These are phyloP conservation scores for Andrena minutula DNA, from an alignment of 2,888 invertebrate species.

Conservation along the genomic window DNA sequence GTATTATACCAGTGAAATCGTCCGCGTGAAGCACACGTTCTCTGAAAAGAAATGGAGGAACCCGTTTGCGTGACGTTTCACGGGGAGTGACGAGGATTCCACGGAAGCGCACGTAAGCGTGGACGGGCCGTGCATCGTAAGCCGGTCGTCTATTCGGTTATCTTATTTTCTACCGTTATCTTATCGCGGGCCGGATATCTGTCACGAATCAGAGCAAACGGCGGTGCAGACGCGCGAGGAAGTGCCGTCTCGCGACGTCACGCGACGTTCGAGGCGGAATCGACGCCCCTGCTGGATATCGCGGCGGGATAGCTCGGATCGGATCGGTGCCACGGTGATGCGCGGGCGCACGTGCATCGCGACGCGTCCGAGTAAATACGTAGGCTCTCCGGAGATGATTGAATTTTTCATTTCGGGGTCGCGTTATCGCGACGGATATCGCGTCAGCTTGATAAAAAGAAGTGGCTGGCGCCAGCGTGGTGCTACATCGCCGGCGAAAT, in stretches of 20 bases:
- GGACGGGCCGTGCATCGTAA: slow-evolving; percentile 39
- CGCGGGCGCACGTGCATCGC: neutral
- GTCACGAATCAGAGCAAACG: slow-evolving; percentile 55
- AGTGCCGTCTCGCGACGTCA: slow-evolving; percentile 16
- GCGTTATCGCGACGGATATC: slow-evolving; percentile 63
- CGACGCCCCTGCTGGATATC: neutral
- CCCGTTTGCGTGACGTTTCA: slow-evolving; percentile 43
- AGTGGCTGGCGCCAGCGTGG: slow-evolving; percentile 56
- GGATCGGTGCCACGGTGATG: neutral
- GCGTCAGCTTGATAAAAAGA: slow-evolving; percentile 63
- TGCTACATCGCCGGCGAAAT: slow-evolving; percentile 44
- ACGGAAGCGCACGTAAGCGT: slow-evolving; percentile 54
- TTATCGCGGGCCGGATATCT: slow-evolving; percentile 66
- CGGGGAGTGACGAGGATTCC: slow-evolving; percentile 46
- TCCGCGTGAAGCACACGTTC: neutral
- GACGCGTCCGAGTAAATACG: slow-evolving; percentile 29
- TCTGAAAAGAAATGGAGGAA: slow-evolving; percentile 10
- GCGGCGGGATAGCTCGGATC: neutral
- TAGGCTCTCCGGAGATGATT: slow-evolving; percentile 30
- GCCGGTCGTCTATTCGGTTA: slow-evolving; percentile 54
- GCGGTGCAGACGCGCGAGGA: slow-evolving; percentile 35
- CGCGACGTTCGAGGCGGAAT: slow-evolving; percentile 1
- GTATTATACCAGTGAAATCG: neutral
- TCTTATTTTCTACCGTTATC: slow-evolving; percentile 76
- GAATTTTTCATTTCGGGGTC: slow-evolving; percentile 59